Evolutionary conservation across 2,797 vertebrate genomes (phyloP).

Genomic region (Cirrhinus mrigala): DNA sequence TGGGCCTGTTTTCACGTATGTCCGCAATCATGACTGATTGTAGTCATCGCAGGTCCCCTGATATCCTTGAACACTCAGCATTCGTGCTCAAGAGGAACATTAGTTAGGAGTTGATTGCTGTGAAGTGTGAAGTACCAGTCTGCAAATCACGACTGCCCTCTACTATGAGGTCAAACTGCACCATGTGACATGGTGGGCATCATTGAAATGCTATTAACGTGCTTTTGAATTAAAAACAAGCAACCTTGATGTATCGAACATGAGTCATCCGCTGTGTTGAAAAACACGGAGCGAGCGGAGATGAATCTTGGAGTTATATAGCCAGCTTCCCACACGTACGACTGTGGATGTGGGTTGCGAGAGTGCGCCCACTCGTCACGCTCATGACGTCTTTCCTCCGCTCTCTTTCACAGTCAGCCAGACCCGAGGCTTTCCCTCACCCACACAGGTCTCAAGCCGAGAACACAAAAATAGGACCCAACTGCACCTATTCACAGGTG

Average conservation of each 20-base stretch:
- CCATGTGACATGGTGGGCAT: slow-evolving; percentile 1
- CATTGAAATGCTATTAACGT: background rate
- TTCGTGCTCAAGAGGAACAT: slow-evolving; percentile 19
- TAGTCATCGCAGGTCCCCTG: background rate
- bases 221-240: slow-evolving; percentile 10
- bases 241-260: slow-evolving; percentile 29
- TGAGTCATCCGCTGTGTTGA: slow-evolving; percentile 53
- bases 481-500: slow-evolving; percentile 84
- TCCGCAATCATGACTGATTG: slow-evolving; percentile 37
- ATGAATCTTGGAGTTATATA: slow-evolving; percentile 40
- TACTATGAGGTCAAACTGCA: background rate
- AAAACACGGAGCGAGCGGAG: slow-evolving; percentile 35
- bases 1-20: slow-evolving; percentile 45
- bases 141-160: slow-evolving; percentile 6
- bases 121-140: slow-evolving; percentile 1
- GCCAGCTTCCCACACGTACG: slow-evolving; percentile 27
- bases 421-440: slow-evolving; percentile 84
- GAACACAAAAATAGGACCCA: slow-evolving; percentile 77
- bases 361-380: slow-evolving; percentile 13
- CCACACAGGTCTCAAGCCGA: slow-evolving; percentile 81
- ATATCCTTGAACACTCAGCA: slow-evolving; percentile 11
- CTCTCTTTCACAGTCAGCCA: slow-evolving; percentile 75
- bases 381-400: slow-evolving; percentile 58
- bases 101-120: slow-evolving; percentile 29
- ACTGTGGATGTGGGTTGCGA: slow-evolving; percentile 42